Percentiles rank a stretch among this genome's conserved stretches.
phyloP scores from a whole-genome alignment of 2,797 vertebrate species.

The Notolabrus celidotus region DNA sequence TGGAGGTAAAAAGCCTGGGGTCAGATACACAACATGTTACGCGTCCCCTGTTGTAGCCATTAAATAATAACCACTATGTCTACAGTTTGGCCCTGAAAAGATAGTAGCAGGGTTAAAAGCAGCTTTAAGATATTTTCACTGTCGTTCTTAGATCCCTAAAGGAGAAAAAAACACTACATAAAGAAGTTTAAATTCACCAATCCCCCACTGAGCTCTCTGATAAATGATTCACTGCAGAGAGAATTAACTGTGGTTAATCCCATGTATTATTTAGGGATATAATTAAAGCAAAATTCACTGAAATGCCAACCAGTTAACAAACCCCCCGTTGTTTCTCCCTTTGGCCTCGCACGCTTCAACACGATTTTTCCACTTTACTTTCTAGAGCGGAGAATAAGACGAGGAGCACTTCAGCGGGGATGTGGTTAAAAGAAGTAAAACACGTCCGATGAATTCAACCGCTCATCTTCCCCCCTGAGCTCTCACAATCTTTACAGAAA shows the following conservation, averaged over 20 bases:
- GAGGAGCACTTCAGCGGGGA: slow-evolving; percentile 1
- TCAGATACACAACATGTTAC: too few relatives aligned
- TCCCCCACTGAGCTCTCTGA: neutral
- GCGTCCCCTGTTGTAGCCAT: too few relatives aligned
- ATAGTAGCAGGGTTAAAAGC: too few relatives aligned
- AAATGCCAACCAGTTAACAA: neutral
- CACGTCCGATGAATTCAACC: neutral
- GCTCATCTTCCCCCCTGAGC: neutral
- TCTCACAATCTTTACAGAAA: slow-evolving; percentile 1
- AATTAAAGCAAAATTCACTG: slow-evolving; percentile 6
- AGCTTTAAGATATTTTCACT: too few relatives aligned
- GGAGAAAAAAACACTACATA: neutral
- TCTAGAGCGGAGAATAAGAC: neutral
- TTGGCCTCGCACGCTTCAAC: neutral
- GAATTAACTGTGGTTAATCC: slow-evolving; percentile 4
- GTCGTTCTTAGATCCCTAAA: too few relatives aligned
- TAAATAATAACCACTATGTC: too few relatives aligned
- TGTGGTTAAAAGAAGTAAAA: neutral
- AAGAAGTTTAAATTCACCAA: neutral
- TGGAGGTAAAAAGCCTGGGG: too few relatives aligned
- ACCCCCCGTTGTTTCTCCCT: slow-evolving; percentile 9
- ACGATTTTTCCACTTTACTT: slow-evolving; percentile 28
- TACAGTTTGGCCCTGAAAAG: too few relatives aligned
- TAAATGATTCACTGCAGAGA: neutral
- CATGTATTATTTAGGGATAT: too few relatives aligned